Base-by-base conservation (phyloP, 1,140 invertebrate genomes). In the Rhynchophorus ferrugineus region DNA sequence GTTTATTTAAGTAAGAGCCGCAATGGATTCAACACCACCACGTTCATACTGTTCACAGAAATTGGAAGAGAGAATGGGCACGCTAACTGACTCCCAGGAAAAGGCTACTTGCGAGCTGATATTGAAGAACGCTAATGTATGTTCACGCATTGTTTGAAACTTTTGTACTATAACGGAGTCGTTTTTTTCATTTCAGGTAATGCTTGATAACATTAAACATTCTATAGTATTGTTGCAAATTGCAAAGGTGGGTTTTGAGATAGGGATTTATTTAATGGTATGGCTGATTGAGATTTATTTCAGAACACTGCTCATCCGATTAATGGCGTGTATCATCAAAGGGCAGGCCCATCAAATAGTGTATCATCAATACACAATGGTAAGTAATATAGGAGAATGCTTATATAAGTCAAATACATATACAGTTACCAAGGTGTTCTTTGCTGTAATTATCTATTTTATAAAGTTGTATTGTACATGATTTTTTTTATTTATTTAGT, bases 221-320 rank as follows among this genome's bases (percentile, higher is more conserved):
- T 89, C 92, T 57, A 97, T 98, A 75, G 91, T 97, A 49, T 82
- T 94, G 61, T 77, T 98, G 61, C 94, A 98, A 82, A 96, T 97
- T 71, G 89, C 92, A 54, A 98, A 98, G 82, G 90, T 92, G 80
- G 54, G 57, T 46, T 39, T 21, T 21, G 16, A 13, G 19, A 20
- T n/a, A 16, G 2, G 6, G 24, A 44, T 20, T 20, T 45, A 2
- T 34, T 36, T 47, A 5, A 37, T n/a, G n/a, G n/a, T n/a, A n/a
- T n/a, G n/a, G n/a, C n/a, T n/a, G n/a, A n/a, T n/a, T n/a, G n/a
- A n/a, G n/a, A n/a, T n/a, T 60, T 53, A 56, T 78, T 79, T 22
- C 71, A 88, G 84, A 91, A 91, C 69, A 91, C 88, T 58, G 87
- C 87, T 29, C 87, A 90, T 75, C 88, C 88, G 48, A 84, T 90